Evolutionary conservation across 2,113 vertebrate species (phyloP).

Genomic region (Delphinapterus leucas): DNA sequence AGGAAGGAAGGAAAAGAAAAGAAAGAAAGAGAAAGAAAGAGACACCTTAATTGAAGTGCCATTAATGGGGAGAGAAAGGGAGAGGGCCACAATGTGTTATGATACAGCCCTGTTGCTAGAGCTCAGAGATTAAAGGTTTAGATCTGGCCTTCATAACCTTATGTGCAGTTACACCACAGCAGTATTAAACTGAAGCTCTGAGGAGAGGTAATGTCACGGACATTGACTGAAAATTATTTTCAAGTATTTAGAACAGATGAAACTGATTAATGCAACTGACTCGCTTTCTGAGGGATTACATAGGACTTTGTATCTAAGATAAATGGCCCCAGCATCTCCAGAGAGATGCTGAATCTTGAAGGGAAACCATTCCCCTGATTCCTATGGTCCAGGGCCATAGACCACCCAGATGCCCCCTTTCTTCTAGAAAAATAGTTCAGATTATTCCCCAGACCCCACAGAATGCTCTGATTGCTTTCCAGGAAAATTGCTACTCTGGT

Average conservation of each 20-base stretch:
- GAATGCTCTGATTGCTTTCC: constrained; percentile 13
- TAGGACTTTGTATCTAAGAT: background rate
- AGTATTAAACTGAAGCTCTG: constrained; percentile 4
- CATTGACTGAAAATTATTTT: constrained; percentile 39
- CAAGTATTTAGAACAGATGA: constrained; percentile 9
- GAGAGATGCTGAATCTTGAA: background rate
- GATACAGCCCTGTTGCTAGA: background rate
- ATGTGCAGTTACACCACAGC: background rate
- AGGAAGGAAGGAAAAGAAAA: no score
- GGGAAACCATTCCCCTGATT: background rate
- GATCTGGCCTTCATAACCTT: background rate
- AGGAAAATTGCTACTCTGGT: constrained; percentile 35
- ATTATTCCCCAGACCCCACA: background rate
- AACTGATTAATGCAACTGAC: background rate
- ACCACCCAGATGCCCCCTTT: background rate
- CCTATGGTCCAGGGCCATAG: background rate
- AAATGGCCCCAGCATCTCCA: background rate
- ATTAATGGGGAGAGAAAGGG: background rate
- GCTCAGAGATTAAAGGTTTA: background rate
- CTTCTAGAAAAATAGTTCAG: background rate
- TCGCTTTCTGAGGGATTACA: background rate
- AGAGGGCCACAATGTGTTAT: background rate
- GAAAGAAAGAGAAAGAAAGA: background rate
- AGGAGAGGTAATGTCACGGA: background rate
- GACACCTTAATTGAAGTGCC: background rate